Percentiles rank a stretch among this genome's conserved stretches.
phyloP scores from a whole-genome alignment of 2,888 invertebrate genomes.

The Parelbella ahira region DNA sequence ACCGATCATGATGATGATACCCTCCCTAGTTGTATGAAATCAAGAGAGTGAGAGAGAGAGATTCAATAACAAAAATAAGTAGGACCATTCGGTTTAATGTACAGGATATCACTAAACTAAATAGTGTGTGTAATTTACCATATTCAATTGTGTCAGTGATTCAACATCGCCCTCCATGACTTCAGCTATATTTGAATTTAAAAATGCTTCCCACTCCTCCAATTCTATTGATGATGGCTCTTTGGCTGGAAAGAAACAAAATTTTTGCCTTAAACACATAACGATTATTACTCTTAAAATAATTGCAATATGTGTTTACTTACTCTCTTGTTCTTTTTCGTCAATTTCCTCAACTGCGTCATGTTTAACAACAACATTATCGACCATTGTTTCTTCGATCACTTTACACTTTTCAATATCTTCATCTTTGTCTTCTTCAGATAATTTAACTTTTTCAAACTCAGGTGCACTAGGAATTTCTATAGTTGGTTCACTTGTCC shows the following conservation, averaged over 20 bases:
- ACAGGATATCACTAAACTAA: no score
- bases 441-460: constrained; percentile 50
- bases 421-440: constrained; percentile 68
- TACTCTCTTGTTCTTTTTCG: constrained; percentile 56
- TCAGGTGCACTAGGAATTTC: constrained; percentile 53
- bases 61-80: no score
- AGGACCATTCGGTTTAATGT: no score
- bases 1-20: no score
- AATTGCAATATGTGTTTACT: no score
- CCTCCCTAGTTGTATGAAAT: no score
- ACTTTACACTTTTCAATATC: constrained; percentile 67
- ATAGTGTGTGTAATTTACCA: no score
- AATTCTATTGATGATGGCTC: constrained; percentile 86
- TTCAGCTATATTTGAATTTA: constrained; percentile 90
- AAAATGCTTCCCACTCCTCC: constrained; percentile 93
- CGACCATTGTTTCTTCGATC: constrained; percentile 65
- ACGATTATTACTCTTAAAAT: no score
- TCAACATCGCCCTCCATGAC: constrained; percentile 89
- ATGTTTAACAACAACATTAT: constrained; percentile 66
- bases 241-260: constrained; percentile 56
- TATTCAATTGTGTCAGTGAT: constrained; percentile 85
- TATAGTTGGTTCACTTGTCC: constrained; percentile 69
- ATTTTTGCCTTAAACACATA: no score
- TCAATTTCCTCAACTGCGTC: constrained; percentile 52
- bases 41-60: no score